Conservation (phyloP, 2,113 vertebrate species). For the Ammospiza caudacuta region DNA sequence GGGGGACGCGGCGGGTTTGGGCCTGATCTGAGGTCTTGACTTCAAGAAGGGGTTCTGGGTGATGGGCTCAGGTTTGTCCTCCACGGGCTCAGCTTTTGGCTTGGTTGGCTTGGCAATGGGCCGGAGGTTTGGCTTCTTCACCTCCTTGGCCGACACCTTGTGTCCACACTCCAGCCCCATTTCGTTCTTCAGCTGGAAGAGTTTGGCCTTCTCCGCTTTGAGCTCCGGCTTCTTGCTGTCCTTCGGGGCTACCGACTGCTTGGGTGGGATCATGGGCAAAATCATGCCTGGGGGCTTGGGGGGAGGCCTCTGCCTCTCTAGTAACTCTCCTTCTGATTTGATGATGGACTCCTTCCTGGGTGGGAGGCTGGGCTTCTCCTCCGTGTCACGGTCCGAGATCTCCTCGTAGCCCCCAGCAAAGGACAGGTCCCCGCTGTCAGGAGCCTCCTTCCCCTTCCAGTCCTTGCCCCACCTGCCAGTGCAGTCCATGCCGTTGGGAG, state of each 20-base stretch:
- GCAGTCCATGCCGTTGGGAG: slow-evolving; percentile 75
- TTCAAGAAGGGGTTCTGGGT: slow-evolving; percentile 83
- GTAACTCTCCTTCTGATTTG: slow-evolving; percentile 86
- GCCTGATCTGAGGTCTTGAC: slow-evolving; percentile 87
- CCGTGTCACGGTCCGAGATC: slow-evolving; percentile 67
- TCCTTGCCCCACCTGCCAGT: slow-evolving; percentile 83
- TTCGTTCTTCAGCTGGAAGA: slow-evolving; percentile 89
- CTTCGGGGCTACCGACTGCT: slow-evolving; percentile 76
- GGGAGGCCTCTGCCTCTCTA: slow-evolving; percentile 81
- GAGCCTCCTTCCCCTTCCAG: slow-evolving; percentile 83
- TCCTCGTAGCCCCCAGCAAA: slow-evolving; percentile 75
- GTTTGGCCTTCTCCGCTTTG: slow-evolving; percentile 90
- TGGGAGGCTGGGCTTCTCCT: slow-evolving; percentile 94
- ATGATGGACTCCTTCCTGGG: slow-evolving; percentile 94
- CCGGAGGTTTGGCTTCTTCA: slow-evolving; percentile 94
- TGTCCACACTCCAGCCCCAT: slow-evolving; percentile 97
- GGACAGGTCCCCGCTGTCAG: slow-evolving; percentile 65
- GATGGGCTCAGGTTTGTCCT: slow-evolving; percentile 83
- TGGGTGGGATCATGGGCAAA: slow-evolving; percentile 83
- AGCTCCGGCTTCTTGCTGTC: slow-evolving; percentile 81
- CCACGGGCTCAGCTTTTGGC: slow-evolving; percentile 79
- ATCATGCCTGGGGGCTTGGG: slow-evolving; percentile 89
- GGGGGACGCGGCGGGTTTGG: slow-evolving; percentile 84
- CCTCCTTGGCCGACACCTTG: slow-evolving; percentile 91
- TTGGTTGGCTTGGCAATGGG: slow-evolving; percentile 89